phyloP scores from a whole-genome alignment of 2,888 invertebrate species.

The Microchrysa polita region DNA sequence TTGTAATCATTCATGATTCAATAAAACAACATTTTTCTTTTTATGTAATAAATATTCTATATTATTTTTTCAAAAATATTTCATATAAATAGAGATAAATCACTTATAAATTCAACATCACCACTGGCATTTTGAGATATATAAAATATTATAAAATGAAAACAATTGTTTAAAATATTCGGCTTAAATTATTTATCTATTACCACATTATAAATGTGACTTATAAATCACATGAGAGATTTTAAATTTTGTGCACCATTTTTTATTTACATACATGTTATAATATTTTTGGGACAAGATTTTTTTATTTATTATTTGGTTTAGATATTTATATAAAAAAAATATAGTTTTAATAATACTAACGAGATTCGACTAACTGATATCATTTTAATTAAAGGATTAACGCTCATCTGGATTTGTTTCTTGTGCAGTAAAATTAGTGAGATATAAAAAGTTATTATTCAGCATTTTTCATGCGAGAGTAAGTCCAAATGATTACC shows the following conservation, averaged over 20 bases:
- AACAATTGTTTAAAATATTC: background rate
- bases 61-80: background rate
- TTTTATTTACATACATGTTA: background rate
- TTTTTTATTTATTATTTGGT: background rate
- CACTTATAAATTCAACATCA: constrained; percentile 14
- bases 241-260: background rate
- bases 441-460: background rate
- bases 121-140: background rate
- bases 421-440: background rate
- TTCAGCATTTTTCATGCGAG: too few relatives aligned
- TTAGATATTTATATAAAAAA: background rate
- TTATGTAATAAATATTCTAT: background rate
- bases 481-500: too few relatives aligned
- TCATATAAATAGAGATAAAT: constrained; percentile 15
- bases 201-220: background rate
- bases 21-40: background rate
- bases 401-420: constrained; percentile 18
- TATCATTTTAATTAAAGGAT: constrained; percentile 21
- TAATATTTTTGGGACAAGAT: background rate
- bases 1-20: too few relatives aligned
- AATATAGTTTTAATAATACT: constrained; percentile 8
- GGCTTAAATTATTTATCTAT: background rate
- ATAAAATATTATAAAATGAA: background rate
- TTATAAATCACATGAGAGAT: background rate
- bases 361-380: background rate